Evolutionary conservation across 1,140 invertebrate genomes (phyloP), one percentile per base, ranked within the genome.

Genomic region (Caenorhabditis briggsae): DNA sequence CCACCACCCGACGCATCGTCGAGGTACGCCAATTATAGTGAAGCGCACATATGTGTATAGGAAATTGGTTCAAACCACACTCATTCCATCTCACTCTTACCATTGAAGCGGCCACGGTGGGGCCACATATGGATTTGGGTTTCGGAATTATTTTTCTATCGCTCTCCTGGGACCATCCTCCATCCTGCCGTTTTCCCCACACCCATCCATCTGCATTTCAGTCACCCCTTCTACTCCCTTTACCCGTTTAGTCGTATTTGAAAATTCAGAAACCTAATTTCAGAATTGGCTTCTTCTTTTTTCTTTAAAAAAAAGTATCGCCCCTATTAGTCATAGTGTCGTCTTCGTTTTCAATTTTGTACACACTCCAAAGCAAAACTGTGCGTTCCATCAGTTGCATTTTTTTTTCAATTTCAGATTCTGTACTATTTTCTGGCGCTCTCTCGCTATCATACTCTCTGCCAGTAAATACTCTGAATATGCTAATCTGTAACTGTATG

Each of bases 11-110:
- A 70, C 46, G 65, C 43, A 14, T 61, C 59, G 50, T 65, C 43
- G 70, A 78, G 70, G 70, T 78, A 78, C 70, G 50, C 70, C 70
- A 78, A 78, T 78, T 78, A 78, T 78, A 78, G 70, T 78, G 70
- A 78, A 78, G 70, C 70, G 70, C 70, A 78, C 46, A 78, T 78
- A 46, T 78, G 70, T 46, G 46, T 78, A 78, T 78, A 78, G 70
- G 20, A 78, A 78, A 78, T 78, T 50, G 70, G 70, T 50, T 46
- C 70, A 25, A 78, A 23, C 16, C 33, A 58, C 56, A 58, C 56
- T 46, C 43, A 46, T 14, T n/a, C 20, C 18, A 8, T n/a, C 70
- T 53, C 46, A 23, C 46, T 50, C 70, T 78, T 78, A 78, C 70
- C 16, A 50, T 78, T 50, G 61, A 25, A 59, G 33, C 23, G 23